Conservation (phyloP, 2,113 vertebrate species). For the Rostratula benghalensis region DNA sequence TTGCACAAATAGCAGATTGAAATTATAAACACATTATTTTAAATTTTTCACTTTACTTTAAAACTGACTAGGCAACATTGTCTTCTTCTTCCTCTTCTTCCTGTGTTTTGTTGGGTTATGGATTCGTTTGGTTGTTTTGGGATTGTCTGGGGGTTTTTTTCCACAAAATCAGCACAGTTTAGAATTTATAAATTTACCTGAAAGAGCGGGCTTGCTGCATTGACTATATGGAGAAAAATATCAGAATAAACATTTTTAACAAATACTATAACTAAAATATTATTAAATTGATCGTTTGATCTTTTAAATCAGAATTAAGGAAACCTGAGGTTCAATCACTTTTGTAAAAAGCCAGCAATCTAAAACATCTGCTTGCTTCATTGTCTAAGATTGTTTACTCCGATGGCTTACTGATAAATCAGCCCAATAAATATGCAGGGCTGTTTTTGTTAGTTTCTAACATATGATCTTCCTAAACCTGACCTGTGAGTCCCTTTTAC, state of each 20-base stretch:
- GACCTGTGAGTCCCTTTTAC: not conserved
- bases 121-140: not conserved
- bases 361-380: not conserved
- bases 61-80: not conserved
- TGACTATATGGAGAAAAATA: not conserved
- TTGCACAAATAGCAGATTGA: rapidly evolving
- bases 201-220: not conserved
- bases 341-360: not conserved
- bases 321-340: not conserved
- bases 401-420: not conserved
- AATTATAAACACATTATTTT: not conserved
- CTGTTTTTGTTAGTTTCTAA: not conserved
- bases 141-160: not conserved
- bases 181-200: not conserved
- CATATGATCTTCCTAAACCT: not conserved
- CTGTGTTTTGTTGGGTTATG: not conserved
- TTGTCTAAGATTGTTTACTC: not conserved
- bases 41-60: not conserved
- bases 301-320: not conserved
- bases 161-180: not conserved
- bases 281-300: not conserved
- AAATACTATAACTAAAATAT: not conserved
- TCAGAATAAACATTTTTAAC: not conserved
- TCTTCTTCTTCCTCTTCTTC: not conserved
- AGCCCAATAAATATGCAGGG: not conserved